Evolutionary conservation across 2,888 invertebrate species (phyloP).

Genomic region (Eupithecia subumbrata): DNA sequence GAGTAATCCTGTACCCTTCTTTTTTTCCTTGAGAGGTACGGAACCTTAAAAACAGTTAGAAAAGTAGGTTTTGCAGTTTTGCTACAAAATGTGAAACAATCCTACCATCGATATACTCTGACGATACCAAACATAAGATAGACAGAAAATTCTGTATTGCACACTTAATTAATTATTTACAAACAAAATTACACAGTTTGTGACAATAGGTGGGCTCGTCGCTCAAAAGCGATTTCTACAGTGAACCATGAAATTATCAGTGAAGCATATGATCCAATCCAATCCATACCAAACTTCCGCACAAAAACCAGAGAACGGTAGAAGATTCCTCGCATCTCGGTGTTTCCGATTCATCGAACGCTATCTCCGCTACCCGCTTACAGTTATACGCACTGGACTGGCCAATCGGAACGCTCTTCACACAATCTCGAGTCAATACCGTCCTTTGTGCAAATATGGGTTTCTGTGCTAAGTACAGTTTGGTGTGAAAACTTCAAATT

Average conservation of each 20-base stretch:
- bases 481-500: conserved; percentile 8
- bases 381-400: conserved; percentile 48
- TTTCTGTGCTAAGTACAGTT: conserved; percentile 48
- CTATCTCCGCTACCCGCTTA: conserved; percentile 40
- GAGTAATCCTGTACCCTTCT: no score
- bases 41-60: no score
- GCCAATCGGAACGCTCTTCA: conserved; percentile 46
- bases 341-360: conserved; percentile 41
- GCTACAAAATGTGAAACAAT: not conserved
- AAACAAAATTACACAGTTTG: no score
- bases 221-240: no score
- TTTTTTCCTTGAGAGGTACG: no score
- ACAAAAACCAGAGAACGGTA: conserved; percentile 17
- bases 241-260: not conserved
- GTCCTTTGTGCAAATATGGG: conserved; percentile 56
- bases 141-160: no score
- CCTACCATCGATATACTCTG: not conserved
- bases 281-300: not conserved
- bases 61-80: no score
- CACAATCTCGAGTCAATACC: conserved; percentile 42
- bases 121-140: not conserved
- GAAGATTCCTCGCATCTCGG: conserved; percentile 23
- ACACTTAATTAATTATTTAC: no score
- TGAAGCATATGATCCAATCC: not conserved
- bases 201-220: no score